These are phyloP conservation scores for Anthopleura xanthogrammica DNA, from an alignment of 92 coral and sea anemone species.

Conservation along the genomic window DNA sequence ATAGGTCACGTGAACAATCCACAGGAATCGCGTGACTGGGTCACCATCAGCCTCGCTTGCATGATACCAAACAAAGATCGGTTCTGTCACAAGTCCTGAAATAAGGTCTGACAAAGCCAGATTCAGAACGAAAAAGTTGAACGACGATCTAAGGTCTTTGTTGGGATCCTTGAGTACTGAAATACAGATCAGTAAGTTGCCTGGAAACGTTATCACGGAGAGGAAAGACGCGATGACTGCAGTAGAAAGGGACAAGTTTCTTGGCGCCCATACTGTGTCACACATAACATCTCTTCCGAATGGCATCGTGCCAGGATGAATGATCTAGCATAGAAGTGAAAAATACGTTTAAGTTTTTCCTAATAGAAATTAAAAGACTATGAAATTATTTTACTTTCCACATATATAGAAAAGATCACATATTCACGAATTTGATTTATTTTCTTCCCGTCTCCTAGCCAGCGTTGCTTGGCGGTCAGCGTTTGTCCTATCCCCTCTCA, in stretches of 20 bases:
- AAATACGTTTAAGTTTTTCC: not conserved
- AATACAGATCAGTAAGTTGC: constrained; percentile 71
- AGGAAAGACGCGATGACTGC: constrained; percentile 40
- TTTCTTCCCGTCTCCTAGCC: too few relatives aligned
- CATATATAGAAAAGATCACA: too few relatives aligned
- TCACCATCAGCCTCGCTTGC: constrained; percentile 50
- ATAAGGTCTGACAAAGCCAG: constrained; percentile 69
- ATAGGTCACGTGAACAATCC: constrained; percentile 63
- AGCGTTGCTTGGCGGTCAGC: too few relatives aligned
- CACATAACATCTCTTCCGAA: constrained; percentile 15
- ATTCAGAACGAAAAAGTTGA: constrained; percentile 71
- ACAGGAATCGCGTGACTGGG: constrained; percentile 36
- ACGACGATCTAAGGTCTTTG: constrained; percentile 63
- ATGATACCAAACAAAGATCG: constrained; percentile 68
- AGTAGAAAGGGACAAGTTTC: constrained; percentile 43
- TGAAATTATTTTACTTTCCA: too few relatives aligned
- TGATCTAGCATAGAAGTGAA: not conserved
- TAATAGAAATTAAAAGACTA: too few relatives aligned
- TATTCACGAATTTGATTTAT: too few relatives aligned
- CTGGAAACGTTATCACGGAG: constrained; percentile 57
- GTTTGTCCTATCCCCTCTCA: too few relatives aligned
- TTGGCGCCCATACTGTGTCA: constrained; percentile 47
- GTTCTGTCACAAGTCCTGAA: constrained; percentile 66
- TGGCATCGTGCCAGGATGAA: not conserved
- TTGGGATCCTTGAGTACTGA: constrained; percentile 69